Conservation (phyloP, 1,140 invertebrate genomes). For the Globodera rostochiensis region DNA sequence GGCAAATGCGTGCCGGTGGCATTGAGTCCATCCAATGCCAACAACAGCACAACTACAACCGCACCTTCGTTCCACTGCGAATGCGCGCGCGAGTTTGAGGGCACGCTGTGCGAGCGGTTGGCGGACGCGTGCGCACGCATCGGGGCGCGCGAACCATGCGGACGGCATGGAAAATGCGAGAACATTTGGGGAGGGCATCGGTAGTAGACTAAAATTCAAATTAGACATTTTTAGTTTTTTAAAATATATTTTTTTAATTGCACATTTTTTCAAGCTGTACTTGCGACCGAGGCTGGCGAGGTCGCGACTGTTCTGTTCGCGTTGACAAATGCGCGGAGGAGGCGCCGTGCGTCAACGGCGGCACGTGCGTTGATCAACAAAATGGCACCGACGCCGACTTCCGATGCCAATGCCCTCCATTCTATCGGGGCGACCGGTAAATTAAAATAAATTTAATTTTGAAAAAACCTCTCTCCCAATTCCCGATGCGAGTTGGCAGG, state of each 20-base stretch:
- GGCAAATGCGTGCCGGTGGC: slow-evolving; percentile 34
- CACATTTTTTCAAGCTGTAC: slow-evolving; percentile 38
- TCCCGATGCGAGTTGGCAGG: slow-evolving; percentile 53
- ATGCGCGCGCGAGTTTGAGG: slow-evolving; percentile 34
- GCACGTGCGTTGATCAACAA: slow-evolving; percentile 33
- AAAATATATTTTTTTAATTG: neutral
- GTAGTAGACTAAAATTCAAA: neutral
- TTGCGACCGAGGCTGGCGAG: slow-evolving; percentile 52
- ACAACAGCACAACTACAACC: neutral
- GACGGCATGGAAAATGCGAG: slow-evolving; percentile 32
- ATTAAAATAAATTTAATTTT: too few species aligned
- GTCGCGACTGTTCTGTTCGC: slow-evolving; percentile 40
- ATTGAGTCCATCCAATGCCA: neutral
- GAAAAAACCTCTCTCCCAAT: neutral
- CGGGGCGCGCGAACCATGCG: slow-evolving; percentile 11
- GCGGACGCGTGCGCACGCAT: slow-evolving; percentile 25
- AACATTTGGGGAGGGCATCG: slow-evolving; percentile 42
- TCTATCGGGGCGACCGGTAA: slow-evolving; percentile 43
- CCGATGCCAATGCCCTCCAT: slow-evolving; percentile 51
- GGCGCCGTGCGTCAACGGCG: slow-evolving; percentile 57
- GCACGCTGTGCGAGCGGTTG: slow-evolving; percentile 37
- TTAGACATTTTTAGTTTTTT: too few species aligned
- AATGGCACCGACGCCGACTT: slow-evolving; percentile 28
- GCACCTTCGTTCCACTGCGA: slow-evolving; percentile 34
- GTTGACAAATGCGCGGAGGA: slow-evolving; percentile 50